A percentile compares a stretch with the other conserved stretches of the same genome.
phyloP scores from a whole-genome alignment of 2,797 vertebrate genomes.

The Lutjanus argentimaculatus region DNA sequence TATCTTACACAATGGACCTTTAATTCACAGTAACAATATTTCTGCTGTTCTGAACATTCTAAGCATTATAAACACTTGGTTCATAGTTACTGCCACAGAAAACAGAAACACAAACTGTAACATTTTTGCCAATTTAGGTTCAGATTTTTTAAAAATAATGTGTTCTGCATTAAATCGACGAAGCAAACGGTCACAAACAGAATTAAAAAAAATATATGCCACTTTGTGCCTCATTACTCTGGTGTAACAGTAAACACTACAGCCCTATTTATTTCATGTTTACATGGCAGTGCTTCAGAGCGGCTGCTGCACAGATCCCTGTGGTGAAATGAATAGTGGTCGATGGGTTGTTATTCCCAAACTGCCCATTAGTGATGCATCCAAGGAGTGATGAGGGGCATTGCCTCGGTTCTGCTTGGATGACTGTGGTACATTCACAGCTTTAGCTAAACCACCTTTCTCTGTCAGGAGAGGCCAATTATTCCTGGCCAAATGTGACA shows the following conservation, averaged over 20 bases:
- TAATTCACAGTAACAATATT: background rate
- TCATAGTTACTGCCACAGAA: background rate
- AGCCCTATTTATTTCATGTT: conserved; percentile 25
- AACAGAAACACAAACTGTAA: background rate
- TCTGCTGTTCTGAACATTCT: background rate
- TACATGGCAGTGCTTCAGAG: background rate
- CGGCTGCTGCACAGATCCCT: conserved; percentile 10
- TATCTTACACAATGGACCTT: too few species aligned
- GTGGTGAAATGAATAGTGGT: conserved; percentile 30
- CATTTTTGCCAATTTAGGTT: background rate
- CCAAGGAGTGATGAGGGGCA: conserved; percentile 37
- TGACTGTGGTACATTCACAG: conserved; percentile 32
- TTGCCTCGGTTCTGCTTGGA: conserved; percentile 43
- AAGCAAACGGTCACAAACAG: background rate
- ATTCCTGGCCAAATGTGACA: conserved; percentile 45
- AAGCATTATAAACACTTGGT: background rate
- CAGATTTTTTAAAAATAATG: background rate
- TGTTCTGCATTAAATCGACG: background rate
- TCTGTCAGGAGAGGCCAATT: conserved; percentile 48
- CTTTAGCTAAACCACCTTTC: conserved; percentile 32
- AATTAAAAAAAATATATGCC: background rate
- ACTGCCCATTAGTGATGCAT: conserved; percentile 41
- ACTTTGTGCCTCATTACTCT: conserved; percentile 4
- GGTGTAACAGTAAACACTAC: background rate
- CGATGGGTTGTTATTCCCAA: conserved; percentile 41